These are phyloP conservation scores for Scalopus aquaticus DNA, from an alignment of 2,113 vertebrate genomes.

Conservation along the genomic window DNA sequence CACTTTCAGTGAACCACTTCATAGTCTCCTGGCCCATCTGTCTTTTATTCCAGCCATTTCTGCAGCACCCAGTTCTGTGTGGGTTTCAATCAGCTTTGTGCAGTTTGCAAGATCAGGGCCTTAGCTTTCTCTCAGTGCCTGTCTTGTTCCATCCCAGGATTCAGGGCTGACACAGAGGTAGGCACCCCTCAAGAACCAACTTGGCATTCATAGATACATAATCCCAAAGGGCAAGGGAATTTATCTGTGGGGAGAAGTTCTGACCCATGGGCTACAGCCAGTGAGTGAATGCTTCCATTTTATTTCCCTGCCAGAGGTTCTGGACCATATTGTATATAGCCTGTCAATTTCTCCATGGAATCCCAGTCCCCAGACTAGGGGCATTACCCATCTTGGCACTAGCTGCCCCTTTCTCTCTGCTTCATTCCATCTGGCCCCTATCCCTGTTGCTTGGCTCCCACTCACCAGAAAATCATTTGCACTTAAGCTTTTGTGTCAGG, in stretches of 20 bases:
- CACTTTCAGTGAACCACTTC: background rate
- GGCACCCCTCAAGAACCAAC: background rate
- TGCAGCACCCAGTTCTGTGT: background rate
- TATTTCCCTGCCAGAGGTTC: background rate
- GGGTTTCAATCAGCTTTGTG: background rate
- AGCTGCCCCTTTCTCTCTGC: background rate
- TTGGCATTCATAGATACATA: background rate
- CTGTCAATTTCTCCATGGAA: background rate
- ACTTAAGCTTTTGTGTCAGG: background rate
- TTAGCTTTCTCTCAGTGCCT: background rate
- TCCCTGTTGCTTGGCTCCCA: background rate
- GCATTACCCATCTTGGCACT: background rate
- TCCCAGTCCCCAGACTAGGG: fast-evolving
- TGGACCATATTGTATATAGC: background rate
- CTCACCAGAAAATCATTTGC: background rate
- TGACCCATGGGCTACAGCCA: background rate
- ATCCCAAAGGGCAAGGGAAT: background rate
- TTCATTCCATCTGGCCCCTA: too few relatives aligned
- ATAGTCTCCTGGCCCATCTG: background rate
- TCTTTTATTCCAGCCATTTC: too few relatives aligned
- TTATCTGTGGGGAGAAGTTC: background rate
- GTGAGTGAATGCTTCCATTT: background rate
- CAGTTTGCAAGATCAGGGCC: background rate
- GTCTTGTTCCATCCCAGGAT: background rate
- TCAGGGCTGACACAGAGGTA: background rate